A percentile compares a stretch with the other conserved stretches of the same genome.
Evolutionary conservation across 1,140 invertebrate species (phyloP).

Genomic region (Centruroides sculpturatus): DNA sequence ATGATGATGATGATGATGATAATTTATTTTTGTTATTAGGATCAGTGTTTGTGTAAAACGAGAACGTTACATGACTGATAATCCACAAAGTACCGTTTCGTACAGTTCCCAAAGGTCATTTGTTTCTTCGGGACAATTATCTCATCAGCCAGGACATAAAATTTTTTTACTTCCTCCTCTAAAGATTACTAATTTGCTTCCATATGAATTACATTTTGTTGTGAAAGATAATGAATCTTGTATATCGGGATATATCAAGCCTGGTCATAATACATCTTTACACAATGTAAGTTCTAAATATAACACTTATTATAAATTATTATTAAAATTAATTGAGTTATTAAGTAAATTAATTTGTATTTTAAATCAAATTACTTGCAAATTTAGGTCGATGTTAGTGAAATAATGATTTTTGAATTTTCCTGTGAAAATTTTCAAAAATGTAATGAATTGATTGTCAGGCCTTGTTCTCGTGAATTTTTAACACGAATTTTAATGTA

Average conservation of each 20-base stretch:
- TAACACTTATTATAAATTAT: no score
- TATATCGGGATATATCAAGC: slow-evolving; percentile 40
- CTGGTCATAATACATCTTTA: slow-evolving; percentile 37
- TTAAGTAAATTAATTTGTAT: background rate
- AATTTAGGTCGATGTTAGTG: slow-evolving; percentile 48
- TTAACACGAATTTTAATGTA: slow-evolving; percentile 41
- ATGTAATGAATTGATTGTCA: slow-evolving; percentile 41
- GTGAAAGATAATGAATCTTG: slow-evolving; percentile 15
- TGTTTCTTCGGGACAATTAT: slow-evolving; percentile 1
- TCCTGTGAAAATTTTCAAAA: slow-evolving; percentile 67
- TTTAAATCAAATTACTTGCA: slow-evolving; percentile 7
- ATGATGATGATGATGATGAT: no score
- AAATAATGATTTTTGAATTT: slow-evolving; percentile 52
- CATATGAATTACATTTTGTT: slow-evolving; percentile 51
- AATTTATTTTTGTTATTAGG: slow-evolving; percentile 31
- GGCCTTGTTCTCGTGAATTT: slow-evolving; percentile 34
- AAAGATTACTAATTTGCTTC: slow-evolving; percentile 48
- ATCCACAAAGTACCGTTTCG: slow-evolving; percentile 14
- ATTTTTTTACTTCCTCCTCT: slow-evolving; percentile 70
- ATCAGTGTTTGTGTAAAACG: slow-evolving; percentile 62
- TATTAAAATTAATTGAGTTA: background rate
- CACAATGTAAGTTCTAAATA: slow-evolving; percentile 23
- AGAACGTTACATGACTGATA: slow-evolving; percentile 61
- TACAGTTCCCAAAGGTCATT: background rate
- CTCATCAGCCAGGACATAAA: slow-evolving; percentile 58